Evolutionary conservation across 2,113 vertebrate genomes (phyloP), one percentile per base, ranked within the genome.

Genomic region (Asarcornis scutulata): DNA sequence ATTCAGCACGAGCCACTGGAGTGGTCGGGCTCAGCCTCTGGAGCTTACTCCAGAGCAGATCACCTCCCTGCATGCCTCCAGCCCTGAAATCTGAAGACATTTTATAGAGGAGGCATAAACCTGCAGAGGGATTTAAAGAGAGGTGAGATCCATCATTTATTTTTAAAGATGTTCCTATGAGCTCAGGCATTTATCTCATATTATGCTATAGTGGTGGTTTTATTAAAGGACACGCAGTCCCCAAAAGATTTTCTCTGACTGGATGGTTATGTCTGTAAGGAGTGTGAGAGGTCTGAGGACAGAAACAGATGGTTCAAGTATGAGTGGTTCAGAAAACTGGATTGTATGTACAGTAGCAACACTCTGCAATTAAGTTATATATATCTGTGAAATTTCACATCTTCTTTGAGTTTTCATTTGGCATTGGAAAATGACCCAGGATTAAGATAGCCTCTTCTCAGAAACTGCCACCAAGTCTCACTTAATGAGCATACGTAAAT

Each of bases 391-490:
- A 69, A 90, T 89, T 60, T 81, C 67, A 73, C 29, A 12, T 59
- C n/a, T 56, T 42, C 58, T 58, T 75, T 13, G 55, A 50, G 74
- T 58, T 63, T 83, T 29, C 64, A 21, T 72, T 53, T 83, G 32
- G 4, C 38, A 50, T 64, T 32, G 58, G 50, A 73, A 96, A 91
- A 75, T 16, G 3, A 21, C 58, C 62, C 11, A 21, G 55, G 64
- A 84, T 75, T 48, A 86, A 86, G 75, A 48, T 56, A 85, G 68
- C 36, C 66, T 64, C 34, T 68, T 55, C 79, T 46, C 50, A 64
- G 29, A 90, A 80, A n/a, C 18, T 58, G 44, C 75, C 48, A 11
- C 32, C 0, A 1, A 31, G 34, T 60, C 27, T 63, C 1, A 0
- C 59, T 69, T 62, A 48, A 16, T 68, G 53, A 52, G 22, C n/a